Percentiles rank a stretch among this genome's conserved stretches.
These are phyloP conservation scores for Aurelia sp. DNA, from an alignment of 30 jellyfish, hydroid and myxozoan genomes.

Conservation along the genomic window DNA sequence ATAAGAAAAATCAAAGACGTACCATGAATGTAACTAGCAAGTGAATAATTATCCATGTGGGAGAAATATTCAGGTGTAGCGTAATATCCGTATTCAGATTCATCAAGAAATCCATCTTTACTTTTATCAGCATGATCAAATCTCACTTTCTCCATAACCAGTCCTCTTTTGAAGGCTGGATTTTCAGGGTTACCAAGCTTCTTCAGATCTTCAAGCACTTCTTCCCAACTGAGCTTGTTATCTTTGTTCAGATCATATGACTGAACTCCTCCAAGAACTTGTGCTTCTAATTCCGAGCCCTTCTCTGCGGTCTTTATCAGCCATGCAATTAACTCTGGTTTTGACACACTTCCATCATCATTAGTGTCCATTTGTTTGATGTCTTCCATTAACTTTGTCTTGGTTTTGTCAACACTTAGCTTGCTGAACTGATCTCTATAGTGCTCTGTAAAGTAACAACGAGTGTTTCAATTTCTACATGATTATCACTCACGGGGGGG, in stretches of 20 bases:
- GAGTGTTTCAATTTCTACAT: too few species aligned
- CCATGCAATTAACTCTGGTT: slow-evolving; percentile 51
- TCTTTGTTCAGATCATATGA: slow-evolving; percentile 44
- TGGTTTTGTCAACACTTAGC: slow-evolving; percentile 26
- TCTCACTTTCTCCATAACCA: slow-evolving; percentile 54
- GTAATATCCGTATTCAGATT: slow-evolving; percentile 43
- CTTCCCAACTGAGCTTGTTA: slow-evolving; percentile 66
- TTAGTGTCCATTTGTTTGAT: slow-evolving; percentile 45
- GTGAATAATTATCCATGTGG: slow-evolving; percentile 52
- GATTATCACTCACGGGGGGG: too few species aligned
- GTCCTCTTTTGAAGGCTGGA: slow-evolving; percentile 53
- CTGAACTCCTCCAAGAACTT: slow-evolving; percentile 38
- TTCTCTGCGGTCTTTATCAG: slow-evolving; percentile 50
- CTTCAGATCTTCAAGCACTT: slow-evolving; percentile 53
- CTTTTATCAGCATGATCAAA: slow-evolving; percentile 60
- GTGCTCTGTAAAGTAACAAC: slow-evolving; percentile 14
- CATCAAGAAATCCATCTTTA: slow-evolving; percentile 49
- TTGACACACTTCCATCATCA: slow-evolving; percentile 53
- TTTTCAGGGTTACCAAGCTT: slow-evolving; percentile 59
- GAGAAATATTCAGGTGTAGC: slow-evolving; percentile 76
- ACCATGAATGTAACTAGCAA: slow-evolving; percentile 63
- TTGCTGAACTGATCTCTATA: slow-evolving; percentile 29
- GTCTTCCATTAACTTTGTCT: slow-evolving; percentile 40
- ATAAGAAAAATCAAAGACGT: background rate
- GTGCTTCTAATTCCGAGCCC: slow-evolving; percentile 56